Base-by-base conservation (phyloP, 2,797 vertebrate genomes). In the Microctenopoma lineatum region DNA sequence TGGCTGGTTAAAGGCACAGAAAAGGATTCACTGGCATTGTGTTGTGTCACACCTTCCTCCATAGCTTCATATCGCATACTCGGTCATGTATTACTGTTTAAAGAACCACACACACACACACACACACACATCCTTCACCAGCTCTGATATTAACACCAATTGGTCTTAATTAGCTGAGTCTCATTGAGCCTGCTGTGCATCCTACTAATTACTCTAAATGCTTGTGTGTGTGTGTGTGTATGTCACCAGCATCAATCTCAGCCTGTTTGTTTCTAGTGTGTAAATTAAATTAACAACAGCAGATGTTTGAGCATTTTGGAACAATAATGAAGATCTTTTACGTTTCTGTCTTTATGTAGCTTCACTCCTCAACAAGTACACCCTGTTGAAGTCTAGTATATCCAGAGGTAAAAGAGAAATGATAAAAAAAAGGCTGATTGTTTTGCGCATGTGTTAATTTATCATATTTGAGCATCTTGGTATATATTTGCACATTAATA, bases 91-190 rank as follows among this genome's bases (percentile, higher is more conserved):
- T 48, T 32, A 5, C 27, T 44, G 46, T 45, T 53, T 41, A 50
- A 4, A 39, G 2, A 48, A 2, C 4, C 29, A 27, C 12, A 7
- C 15, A 51, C 29, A 32, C 50, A 45, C 36, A 45, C 15, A 41
- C 34, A 50, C 7, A 32, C 7, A 7, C 47, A 42, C 29, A 60
- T 66, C 44, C 58, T 18, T 38, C 52, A 38, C 2, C 3, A 13
- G 18, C 65, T 67, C 58, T 65, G 47, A 74, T 80, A 79, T 80
- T 80, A 69, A 72, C 66, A 74, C 63, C 77, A 76, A 73, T 72
- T 73, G 69, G 44, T 79, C 75, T 66, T 72, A 74, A 87, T 87
- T 79, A 84, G 63, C 44, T 0, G 5, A 44, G 60, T 71, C 70
- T 59, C 42, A 66, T 50, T 77, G 51, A 60, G 57, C 57, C 45